phyloP scores from a whole-genome alignment of 2,797 vertebrate species.

The Halcyon badia region DNA sequence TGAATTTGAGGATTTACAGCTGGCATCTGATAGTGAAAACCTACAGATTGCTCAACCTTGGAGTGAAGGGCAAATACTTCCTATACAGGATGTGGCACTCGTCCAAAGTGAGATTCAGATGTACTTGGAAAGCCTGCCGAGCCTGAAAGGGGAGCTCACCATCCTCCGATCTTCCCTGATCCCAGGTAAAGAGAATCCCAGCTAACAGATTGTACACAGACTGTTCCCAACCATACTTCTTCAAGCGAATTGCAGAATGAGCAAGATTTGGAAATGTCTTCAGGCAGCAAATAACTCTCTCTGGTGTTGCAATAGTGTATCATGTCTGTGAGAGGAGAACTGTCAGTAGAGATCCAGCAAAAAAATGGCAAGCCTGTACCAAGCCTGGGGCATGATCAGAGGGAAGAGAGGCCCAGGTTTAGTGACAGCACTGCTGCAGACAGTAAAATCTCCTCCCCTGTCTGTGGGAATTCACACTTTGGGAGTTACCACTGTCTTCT shows the following conservation, averaged over 20 bases:
- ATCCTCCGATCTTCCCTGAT: constrained; percentile 87
- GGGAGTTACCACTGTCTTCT: background rate
- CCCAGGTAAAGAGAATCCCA: constrained; percentile 83
- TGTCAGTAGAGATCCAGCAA: background rate
- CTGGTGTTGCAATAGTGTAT: background rate
- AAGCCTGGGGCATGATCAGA: background rate
- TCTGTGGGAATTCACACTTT: background rate
- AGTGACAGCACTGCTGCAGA: background rate
- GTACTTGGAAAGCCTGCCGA: constrained; percentile 85
- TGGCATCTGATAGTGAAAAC: background rate
- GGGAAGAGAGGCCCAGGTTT: background rate
- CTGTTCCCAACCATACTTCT: background rate
- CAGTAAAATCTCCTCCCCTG: background rate
- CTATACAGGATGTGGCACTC: constrained; percentile 15
- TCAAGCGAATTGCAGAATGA: background rate
- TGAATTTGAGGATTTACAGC: constrained; percentile 76
- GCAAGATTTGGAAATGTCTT: background rate
- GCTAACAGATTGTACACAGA: background rate
- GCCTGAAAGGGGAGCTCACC: constrained; percentile 81
- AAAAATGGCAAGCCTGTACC: background rate
- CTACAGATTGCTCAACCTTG: background rate
- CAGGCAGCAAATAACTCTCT: background rate
- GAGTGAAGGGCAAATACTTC: background rate
- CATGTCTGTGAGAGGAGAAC: background rate
- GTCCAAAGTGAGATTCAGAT: constrained; percentile 78